These are phyloP conservation scores for Turritopsis dohrnii DNA, from an alignment of 30 jellyfish, hydroid and myxozoan species.

Conservation along the genomic window DNA sequence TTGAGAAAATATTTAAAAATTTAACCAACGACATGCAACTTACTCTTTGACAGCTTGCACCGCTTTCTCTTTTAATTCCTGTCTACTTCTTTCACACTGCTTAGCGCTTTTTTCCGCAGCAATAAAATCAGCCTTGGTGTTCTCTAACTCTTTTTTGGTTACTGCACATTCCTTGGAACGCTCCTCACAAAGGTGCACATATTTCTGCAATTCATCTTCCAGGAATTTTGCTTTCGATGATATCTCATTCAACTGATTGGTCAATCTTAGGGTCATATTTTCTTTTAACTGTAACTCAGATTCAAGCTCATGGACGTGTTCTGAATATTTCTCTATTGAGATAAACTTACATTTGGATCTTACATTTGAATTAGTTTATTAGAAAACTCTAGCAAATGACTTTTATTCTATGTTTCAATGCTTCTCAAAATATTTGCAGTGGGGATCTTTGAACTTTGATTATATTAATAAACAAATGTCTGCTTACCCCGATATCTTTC, in stretches of 20 bases:
- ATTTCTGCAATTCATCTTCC: slow-evolving; percentile 46
- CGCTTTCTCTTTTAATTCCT: slow-evolving; percentile 67
- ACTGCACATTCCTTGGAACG: slow-evolving; percentile 39
- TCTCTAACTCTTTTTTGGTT: slow-evolving; percentile 28
- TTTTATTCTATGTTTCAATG: too few relatives aligned
- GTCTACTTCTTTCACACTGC: slow-evolving; percentile 47
- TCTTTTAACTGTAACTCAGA: slow-evolving; percentile 51
- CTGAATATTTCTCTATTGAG: slow-evolving; percentile 10
- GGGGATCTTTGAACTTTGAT: too few relatives aligned
- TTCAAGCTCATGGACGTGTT: slow-evolving; percentile 12
- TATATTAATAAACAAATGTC: neutral
- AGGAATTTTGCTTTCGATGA: slow-evolving; percentile 37
- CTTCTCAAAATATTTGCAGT: too few relatives aligned
- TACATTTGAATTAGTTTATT: too few relatives aligned
- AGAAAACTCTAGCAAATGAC: too few relatives aligned
- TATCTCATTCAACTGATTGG: slow-evolving; percentile 49
- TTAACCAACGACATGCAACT: slow-evolving; percentile 28
- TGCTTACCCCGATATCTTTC: slow-evolving; percentile 16
- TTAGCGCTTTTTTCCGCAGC: slow-evolving; percentile 34
- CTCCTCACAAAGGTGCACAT: slow-evolving; percentile 36
- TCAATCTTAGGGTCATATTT: slow-evolving; percentile 31
- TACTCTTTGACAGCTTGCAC: slow-evolving; percentile 66
- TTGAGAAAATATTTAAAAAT: too few relatives aligned
- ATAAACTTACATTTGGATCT: too few relatives aligned
- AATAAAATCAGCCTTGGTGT: slow-evolving; percentile 25